These are phyloP conservation scores for Cavia porcellus DNA, from an alignment of 2,113 vertebrate species.

Conservation along the genomic window DNA sequence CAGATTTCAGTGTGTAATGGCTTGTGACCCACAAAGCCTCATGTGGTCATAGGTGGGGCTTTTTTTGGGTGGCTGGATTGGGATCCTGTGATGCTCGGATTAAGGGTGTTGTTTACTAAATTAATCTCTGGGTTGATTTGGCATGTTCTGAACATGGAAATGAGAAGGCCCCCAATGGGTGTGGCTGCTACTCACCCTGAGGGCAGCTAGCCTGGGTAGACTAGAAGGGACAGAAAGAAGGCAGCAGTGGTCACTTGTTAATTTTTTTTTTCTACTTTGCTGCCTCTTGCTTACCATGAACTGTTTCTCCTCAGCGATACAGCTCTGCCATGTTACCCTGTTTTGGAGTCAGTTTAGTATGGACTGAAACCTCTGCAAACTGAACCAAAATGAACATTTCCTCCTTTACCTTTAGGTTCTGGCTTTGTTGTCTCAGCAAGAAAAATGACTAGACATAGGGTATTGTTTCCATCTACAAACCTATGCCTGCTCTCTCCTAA, in stretches of 20 bases:
- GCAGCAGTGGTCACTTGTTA: not conserved
- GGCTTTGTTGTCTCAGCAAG: not conserved
- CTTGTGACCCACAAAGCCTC: not conserved
- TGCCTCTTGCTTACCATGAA: not conserved
- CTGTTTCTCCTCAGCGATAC: not conserved
- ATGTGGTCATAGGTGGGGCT: not conserved
- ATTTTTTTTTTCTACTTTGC: not conserved
- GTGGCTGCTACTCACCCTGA: not conserved
- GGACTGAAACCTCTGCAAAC: not conserved
- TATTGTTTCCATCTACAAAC: not conserved
- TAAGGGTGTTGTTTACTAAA: not conserved
- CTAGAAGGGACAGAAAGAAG: not conserved
- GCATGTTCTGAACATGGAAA: not conserved
- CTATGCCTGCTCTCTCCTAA: not conserved
- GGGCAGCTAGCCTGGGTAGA: not conserved
- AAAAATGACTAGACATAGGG: not conserved
- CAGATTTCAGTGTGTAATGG: not conserved
- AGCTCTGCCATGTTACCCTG: not conserved
- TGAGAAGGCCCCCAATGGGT: not conserved
- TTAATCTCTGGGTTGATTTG: not conserved
- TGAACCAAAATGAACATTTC: not conserved
- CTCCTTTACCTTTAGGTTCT: not conserved
- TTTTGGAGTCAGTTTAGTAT: not conserved
- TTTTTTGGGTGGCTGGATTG: not conserved
- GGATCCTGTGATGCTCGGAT: not conserved